Evolutionary conservation across 2,888 invertebrate species (phyloP).

Genomic region (Cephonodes hylas): DNA sequence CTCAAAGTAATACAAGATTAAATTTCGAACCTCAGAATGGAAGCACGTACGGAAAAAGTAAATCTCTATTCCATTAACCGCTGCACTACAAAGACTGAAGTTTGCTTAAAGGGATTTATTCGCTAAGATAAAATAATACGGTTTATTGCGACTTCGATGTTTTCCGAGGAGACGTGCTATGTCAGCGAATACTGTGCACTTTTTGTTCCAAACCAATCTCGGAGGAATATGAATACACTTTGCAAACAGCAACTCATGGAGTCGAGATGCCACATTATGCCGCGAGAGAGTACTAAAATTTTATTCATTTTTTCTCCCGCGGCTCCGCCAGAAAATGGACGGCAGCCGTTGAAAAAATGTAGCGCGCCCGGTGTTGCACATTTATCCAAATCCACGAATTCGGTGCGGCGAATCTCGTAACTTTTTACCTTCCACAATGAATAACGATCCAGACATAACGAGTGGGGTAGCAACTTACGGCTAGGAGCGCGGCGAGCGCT

Average conservation of each 20-base stretch:
- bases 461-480: conserved; percentile 8
- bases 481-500: conserved; percentile 16
- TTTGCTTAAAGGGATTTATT: conserved; percentile 35
- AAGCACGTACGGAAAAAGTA: conserved; percentile 32
- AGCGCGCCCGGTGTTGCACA: conserved; percentile 27
- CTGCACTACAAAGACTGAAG: conserved; percentile 29
- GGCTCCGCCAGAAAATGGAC: conserved; percentile 24
- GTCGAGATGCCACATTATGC: conserved; percentile 15
- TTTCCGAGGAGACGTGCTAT: conserved; percentile 19
- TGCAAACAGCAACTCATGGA: conserved; percentile 14
- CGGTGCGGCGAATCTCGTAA: conserved; percentile 14
- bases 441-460: conserved; percentile 21
- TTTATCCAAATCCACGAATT: conserved; percentile 25
- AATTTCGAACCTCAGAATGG: conserved; percentile 29
- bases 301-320: conserved; percentile 24
- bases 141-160: conserved; percentile 37
- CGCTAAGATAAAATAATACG: conserved; percentile 38
- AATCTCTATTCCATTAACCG: conserved; percentile 39
- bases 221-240: conserved; percentile 24
- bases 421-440: conserved; percentile 27
- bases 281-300: conserved; percentile 20
- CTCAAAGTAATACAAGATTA: conserved; percentile 24
- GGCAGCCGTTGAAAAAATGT: conserved; percentile 22
- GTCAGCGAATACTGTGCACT: conserved; percentile 14
- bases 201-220: conserved; percentile 25